These are phyloP conservation scores for Alethe castanea DNA, from an alignment of 2,113 vertebrate genomes.

Conservation along the genomic window DNA sequence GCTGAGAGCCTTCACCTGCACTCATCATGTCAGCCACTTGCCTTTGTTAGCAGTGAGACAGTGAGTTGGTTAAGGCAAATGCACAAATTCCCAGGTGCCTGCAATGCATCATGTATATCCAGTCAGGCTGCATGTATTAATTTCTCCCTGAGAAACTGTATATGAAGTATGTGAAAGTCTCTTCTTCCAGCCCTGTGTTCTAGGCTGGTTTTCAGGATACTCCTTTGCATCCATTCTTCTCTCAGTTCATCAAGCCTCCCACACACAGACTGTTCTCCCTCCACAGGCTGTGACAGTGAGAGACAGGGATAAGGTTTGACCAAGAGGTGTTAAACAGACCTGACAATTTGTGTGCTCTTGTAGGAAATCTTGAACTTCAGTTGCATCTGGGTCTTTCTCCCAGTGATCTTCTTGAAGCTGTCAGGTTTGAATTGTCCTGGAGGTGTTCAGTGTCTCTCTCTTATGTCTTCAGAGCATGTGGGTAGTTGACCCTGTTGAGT, in stretches of 20 bases:
- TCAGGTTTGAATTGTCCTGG: not conserved
- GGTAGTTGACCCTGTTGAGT: not conserved
- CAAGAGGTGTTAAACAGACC: not conserved
- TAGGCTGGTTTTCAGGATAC: not conserved
- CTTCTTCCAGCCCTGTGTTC: not conserved
- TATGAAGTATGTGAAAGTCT: not conserved
- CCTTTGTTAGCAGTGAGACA: not conserved
- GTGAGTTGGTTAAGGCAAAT: not conserved
- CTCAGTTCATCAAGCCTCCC: not conserved
- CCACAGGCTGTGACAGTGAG: not conserved
- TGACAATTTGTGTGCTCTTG: not conserved
- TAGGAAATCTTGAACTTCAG: not conserved
- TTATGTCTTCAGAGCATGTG: not conserved
- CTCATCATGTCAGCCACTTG: not conserved
- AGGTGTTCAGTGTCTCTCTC: not conserved
- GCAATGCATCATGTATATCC: not conserved
- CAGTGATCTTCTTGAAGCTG: not conserved
- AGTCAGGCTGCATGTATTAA: not conserved
- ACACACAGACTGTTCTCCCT: not conserved
- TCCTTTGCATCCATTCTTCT: not conserved
- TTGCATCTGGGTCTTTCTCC: not conserved
- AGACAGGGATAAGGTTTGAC: not conserved
- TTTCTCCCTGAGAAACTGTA: not conserved
- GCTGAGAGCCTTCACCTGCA: not conserved
- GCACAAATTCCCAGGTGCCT: not conserved